These are phyloP conservation scores for Drosophila ezoana DNA, from an alignment of 2,888 invertebrate species.

Conservation along the genomic window DNA sequence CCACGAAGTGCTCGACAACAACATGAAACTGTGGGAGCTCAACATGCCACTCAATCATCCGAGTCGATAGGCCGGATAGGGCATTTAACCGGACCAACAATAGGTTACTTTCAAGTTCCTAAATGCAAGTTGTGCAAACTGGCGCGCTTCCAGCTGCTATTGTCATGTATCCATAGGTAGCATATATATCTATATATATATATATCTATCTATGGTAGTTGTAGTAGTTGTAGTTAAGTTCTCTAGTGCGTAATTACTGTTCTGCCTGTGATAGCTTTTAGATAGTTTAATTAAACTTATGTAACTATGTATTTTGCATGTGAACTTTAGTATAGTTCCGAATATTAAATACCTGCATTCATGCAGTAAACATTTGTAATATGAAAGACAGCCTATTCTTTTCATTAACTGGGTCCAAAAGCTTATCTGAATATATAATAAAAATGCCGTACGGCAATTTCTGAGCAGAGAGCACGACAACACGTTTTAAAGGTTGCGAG, in stretches of 20 bases:
- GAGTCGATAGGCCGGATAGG: slow-evolving; percentile 31
- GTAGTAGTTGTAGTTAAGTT: slow-evolving; percentile 53
- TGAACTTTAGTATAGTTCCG: slow-evolving; percentile 24
- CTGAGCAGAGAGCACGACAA: too few relatives aligned
- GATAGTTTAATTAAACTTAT: slow-evolving; percentile 63
- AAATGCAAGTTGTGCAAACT: slow-evolving; percentile 46
- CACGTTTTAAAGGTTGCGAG: too few relatives aligned
- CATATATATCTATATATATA: slow-evolving; percentile 2
- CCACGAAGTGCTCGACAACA: slow-evolving; percentile 94
- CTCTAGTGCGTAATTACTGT: slow-evolving; percentile 70
- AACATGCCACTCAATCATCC: slow-evolving; percentile 87
- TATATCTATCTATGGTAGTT: not conserved
- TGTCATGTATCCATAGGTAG: slow-evolving; percentile 28
- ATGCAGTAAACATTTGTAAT: slow-evolving; percentile 29
- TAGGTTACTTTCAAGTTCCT: slow-evolving; percentile 66
- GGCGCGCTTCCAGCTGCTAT: slow-evolving; percentile 36
- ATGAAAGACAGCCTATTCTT: slow-evolving; percentile 1
- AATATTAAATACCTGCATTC: slow-evolving; percentile 14
- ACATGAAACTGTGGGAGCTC: slow-evolving; percentile 95
- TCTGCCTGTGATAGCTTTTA: slow-evolving; percentile 82
- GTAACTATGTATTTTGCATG: slow-evolving; percentile 24
- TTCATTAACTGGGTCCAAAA: not conserved
- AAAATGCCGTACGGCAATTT: too few relatives aligned
- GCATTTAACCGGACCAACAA: slow-evolving; percentile 3
- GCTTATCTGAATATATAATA: too few relatives aligned